Conservation (phyloP, 2,888 invertebrate species). For the Parnassius glacialis region DNA sequence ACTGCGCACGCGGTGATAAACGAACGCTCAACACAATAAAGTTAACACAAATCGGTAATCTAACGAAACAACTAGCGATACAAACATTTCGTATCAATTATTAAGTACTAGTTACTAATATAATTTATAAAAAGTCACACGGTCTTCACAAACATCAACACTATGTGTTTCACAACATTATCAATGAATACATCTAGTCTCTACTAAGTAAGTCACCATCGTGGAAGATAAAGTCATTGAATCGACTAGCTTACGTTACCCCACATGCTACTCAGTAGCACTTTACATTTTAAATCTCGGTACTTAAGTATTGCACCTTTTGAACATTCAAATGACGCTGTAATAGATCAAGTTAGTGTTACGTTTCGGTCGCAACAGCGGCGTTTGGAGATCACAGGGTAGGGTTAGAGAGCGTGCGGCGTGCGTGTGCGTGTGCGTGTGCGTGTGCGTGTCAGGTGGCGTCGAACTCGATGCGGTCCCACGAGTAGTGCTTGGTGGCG, state of each 20-base stretch:
- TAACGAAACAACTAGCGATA: slow-evolving; percentile 68
- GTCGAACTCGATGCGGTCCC: slow-evolving; percentile 89
- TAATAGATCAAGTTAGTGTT: not conserved
- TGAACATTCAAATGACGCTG: not conserved
- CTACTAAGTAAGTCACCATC: slow-evolving; percentile 54
- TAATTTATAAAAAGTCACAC: slow-evolving; percentile 27
- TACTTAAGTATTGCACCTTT: slow-evolving; percentile 14
- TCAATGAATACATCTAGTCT: slow-evolving; percentile 43
- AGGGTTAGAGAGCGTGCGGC: slow-evolving; percentile 37
- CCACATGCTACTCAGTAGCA: slow-evolving; percentile 49
- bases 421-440: slow-evolving; percentile 26
- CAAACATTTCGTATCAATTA: slow-evolving; percentile 59
- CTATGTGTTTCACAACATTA: slow-evolving; percentile 61
- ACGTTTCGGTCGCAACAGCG: not conserved
- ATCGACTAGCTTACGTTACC: slow-evolving; percentile 54
- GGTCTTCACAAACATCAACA: slow-evolving; percentile 55
- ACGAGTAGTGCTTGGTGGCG: slow-evolving; percentile 83
- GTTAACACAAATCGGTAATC: slow-evolving; percentile 56
- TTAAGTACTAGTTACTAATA: slow-evolving; percentile 58
- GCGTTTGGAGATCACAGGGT: slow-evolving; percentile 44
- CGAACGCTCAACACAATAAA: slow-evolving; percentile 53
- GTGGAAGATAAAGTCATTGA: slow-evolving; percentile 63
- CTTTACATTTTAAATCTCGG: slow-evolving; percentile 28
- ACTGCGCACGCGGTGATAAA: slow-evolving; percentile 46
- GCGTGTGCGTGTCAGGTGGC: slow-evolving; percentile 72